Evolutionary conservation across 2,113 vertebrate species (phyloP).

Genomic region (Carassius carassius): DNA sequence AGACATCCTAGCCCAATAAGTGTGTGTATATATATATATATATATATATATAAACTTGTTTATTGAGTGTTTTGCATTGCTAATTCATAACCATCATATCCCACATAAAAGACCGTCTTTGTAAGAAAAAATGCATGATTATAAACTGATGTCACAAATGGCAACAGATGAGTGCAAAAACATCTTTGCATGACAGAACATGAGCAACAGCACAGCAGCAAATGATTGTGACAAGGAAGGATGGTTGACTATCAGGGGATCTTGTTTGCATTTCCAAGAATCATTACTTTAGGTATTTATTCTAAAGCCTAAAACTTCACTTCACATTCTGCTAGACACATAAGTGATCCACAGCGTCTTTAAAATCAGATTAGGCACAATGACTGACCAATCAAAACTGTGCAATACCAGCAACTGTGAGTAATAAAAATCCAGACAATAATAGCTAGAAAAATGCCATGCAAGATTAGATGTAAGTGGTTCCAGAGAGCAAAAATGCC

Average conservation of each 20-base stretch:
- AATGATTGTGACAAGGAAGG: conserved; percentile 15
- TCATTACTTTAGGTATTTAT: conserved; percentile 40
- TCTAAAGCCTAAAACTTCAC: conserved; percentile 29
- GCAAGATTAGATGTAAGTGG: conserved; percentile 26
- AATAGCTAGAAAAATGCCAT: conserved; percentile 31
- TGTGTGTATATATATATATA: too few relatives aligned
- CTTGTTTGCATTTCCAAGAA: conserved; percentile 45
- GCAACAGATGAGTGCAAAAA: not conserved
- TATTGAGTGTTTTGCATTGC: not conserved
- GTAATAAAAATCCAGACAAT: conserved; percentile 47
- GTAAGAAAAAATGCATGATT: not conserved
- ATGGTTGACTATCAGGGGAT: conserved; percentile 24
- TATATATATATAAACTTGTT: too few relatives aligned
- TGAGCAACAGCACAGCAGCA: not conserved
- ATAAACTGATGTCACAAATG: not conserved
- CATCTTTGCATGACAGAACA: conserved; percentile 9
- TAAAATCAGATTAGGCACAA: conserved; percentile 38
- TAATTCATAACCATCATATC: not conserved
- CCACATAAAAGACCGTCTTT: not conserved
- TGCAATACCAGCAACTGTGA: conserved; percentile 35
- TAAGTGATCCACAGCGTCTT: conserved; percentile 15
- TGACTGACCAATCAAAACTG: conserved; percentile 29
- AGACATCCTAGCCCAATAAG: not conserved
- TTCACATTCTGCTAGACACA: conserved; percentile 41
- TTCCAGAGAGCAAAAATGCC: conserved; percentile 41